These are phyloP conservation scores for Trematocara variabile DNA, from an alignment of 2,113 vertebrate genomes.

Conservation along the genomic window DNA sequence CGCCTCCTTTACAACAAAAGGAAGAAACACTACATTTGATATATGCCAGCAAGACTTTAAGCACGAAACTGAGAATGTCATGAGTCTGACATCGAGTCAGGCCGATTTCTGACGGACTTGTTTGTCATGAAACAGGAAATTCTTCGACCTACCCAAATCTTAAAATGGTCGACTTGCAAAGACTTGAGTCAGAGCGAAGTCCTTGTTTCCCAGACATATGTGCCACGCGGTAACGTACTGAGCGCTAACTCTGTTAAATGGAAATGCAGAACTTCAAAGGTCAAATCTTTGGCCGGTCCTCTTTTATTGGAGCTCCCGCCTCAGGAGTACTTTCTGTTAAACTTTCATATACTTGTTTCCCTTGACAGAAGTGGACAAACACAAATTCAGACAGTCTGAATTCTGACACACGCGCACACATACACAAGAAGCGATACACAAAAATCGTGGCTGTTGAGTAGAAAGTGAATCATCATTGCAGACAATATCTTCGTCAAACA, in stretches of 20 bases:
- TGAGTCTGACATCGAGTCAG: not conserved
- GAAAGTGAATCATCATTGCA: slow-evolving; percentile 60
- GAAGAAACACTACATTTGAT: slow-evolving; percentile 44
- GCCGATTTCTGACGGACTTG: not conserved
- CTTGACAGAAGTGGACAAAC: slow-evolving; percentile 46
- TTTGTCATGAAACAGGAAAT: not conserved
- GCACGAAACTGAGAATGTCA: not conserved
- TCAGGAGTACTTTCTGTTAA: slow-evolving; percentile 33
- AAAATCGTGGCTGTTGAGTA: slow-evolving; percentile 31
- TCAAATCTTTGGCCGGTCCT: slow-evolving; percentile 36
- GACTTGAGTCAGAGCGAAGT: not conserved
- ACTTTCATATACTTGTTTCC: slow-evolving; percentile 60
- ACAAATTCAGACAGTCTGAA: not conserved
- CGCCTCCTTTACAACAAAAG: slow-evolving; percentile 59
- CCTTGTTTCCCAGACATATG: not conserved
- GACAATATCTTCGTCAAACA: slow-evolving; percentile 73
- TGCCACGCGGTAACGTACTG: not conserved
- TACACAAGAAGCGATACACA: not conserved
- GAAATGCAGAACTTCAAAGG: not conserved
- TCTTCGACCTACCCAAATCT: not conserved
- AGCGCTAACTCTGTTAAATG: not conserved
- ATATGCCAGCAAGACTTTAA: slow-evolving; percentile 34
- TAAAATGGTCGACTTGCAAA: not conserved
- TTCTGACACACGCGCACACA: slow-evolving; percentile 3
- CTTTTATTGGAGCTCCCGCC: slow-evolving; percentile 53